Evolutionary conservation across 1,140 invertebrate species (phyloP), one percentile per base, ranked within the genome.

Genomic region (Hylaeus anthracinus): DNA sequence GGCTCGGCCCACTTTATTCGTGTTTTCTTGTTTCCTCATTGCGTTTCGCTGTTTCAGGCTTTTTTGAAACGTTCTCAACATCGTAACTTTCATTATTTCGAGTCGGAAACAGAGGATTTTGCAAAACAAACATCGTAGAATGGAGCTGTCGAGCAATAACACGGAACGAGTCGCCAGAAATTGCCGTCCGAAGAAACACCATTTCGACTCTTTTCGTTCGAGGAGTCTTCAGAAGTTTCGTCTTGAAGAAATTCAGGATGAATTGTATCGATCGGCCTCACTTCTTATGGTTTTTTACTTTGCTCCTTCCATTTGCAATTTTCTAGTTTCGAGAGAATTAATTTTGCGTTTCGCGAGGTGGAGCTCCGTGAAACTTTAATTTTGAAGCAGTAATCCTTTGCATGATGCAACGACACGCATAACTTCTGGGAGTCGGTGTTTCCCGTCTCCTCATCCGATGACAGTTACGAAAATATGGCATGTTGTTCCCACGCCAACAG

Each of bases 391-490:
- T 26, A 12, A 63, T 41, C 10, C 26, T 14, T 39, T 41, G 37
- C 10, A 63, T 5, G 41, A 48, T 43, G 43, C 15, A 43, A 6
- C 63, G 15, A 9, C 15, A 48, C 64, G 48, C 53, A n/a, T n/a
- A 67, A n/a, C n/a, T 67, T 60, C 12, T 12, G 10, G 10, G 15
- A 39, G 56, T 51, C 65, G 6, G 8, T 10, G 48, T 41, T 51
- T 66, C 53, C 2, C 41, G 14, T 37, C 56, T 26, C n/a, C 43
- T 51, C 48, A 5, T 1, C 10, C 43, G 65, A 41, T 12, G 9
- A 12, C 10, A 78, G 76, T 51, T 73, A 65, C 70, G 41, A 48
- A 79, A 79, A 73, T 73, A 79, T 56, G 61, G 39, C 37, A 3
- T n/a, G 51, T 37, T 39, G 77, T 65, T 72, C 65, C 51, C 61